Evolutionary conservation across 2,113 vertebrate genomes (phyloP), one percentile per base, ranked within the genome.

Genomic region (Galemys pyrenaicus): DNA sequence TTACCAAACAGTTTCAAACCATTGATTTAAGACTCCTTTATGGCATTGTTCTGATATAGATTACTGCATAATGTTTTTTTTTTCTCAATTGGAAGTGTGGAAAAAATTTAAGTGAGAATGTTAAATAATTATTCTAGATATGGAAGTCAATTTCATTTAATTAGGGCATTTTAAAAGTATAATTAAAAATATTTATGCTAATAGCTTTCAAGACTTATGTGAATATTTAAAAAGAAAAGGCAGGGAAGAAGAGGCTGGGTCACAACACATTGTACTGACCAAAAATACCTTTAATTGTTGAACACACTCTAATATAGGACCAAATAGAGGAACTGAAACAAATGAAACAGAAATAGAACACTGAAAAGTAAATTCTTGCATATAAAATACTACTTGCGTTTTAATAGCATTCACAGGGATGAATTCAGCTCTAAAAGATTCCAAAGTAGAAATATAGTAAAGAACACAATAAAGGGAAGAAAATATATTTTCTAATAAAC

Each of bases 371-470:
- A 6, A 7, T 71, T 78, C 20, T 91, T 30, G 80, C 65, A 71
- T 46, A 58, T 75, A 81, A 95, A 77, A 92, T 49, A 15, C 5
- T 70, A n/a, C 44, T 85, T 92, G 37, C 60, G n/a, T 62, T 75
- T 82, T 88, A 89, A 6, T 6, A 91, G 32, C 54, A 77, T 75
- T 89, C 39, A 85, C 11, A 9, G 37, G 24, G 20, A 80, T 68
- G n/a, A 92, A 84, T 81, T 62, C 5, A 20, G 26, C 30, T 84
- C 22, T 54, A 39, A 71, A 89, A 54, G 2, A 80, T 71, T 79
- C 67, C 46, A 91, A 68, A 89, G 24, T 64, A 62, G 28, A 92
- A 90, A 70, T 92, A 80, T 65, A 93, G 15, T 51, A n/a, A 84
- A 87, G 70, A 19, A 91, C 4, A 7, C 35, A 58, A 91, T 62